A percentile compares a stretch with the other conserved stretches of the same genome.
Evolutionary conservation across 2,888 invertebrate genomes (phyloP).

Genomic region (Oeneis ivallda): DNA sequence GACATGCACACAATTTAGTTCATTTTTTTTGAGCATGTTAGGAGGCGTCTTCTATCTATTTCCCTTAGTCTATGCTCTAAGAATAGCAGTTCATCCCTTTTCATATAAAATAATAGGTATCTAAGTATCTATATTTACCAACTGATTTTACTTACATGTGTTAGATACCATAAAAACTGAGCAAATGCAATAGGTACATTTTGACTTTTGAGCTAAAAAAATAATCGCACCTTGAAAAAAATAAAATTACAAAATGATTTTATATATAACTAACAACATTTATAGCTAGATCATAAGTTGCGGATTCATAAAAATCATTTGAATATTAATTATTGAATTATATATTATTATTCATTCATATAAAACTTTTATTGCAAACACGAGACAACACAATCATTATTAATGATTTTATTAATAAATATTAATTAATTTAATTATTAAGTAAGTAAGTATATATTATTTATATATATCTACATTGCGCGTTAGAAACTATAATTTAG

Average conservation of each 20-base stretch:
- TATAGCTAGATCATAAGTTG: constrained; percentile 15
- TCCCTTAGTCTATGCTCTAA: neutral
- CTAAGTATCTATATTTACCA: neutral
- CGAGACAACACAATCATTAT: constrained; percentile 43
- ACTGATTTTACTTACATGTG: neutral
- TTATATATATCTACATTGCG: constrained; percentile 46
- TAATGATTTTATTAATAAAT: constrained; percentile 14
- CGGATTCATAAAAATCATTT: constrained; percentile 9
- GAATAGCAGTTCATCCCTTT: neutral
- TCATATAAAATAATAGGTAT: no score
- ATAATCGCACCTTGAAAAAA: constrained; percentile 26
- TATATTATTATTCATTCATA: constrained; percentile 27
- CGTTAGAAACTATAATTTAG: constrained; percentile 45
- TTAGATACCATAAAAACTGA: constrained; percentile 46
- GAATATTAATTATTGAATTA: constrained; percentile 9
- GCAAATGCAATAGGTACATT: constrained; percentile 70
- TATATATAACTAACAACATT: constrained; percentile 17
- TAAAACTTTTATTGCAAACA: constrained; percentile 35
- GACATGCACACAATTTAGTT: no score
- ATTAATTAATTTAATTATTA: no score
- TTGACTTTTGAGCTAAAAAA: constrained; percentile 52
- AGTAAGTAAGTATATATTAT: neutral
- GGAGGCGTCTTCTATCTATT: no score
- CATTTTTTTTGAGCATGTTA: no score
- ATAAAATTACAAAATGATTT: constrained; percentile 16